Evolutionary conservation across 2,888 invertebrate genomes (phyloP).

Genomic region (Arge pagana): DNA sequence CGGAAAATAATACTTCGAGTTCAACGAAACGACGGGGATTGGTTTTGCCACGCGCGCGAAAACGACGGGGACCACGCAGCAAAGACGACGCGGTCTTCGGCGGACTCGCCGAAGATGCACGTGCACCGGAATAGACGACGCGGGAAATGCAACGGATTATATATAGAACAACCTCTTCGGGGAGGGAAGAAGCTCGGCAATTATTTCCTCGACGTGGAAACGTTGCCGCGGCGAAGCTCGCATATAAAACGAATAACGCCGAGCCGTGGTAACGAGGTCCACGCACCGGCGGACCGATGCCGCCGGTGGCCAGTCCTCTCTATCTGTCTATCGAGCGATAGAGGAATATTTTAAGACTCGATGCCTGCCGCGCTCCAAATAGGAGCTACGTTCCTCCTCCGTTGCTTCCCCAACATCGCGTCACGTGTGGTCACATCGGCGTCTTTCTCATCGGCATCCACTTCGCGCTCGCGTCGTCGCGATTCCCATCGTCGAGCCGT

Average conservation of each 20-base stretch:
- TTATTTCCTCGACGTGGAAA: conserved; percentile 11
- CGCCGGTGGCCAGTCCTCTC: conserved; percentile 15
- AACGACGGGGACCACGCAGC: too few relatives aligned
- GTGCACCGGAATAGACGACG: too few relatives aligned
- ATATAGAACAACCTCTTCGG: conserved; percentile 15
- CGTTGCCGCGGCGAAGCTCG: background rate
- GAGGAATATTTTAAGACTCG: conserved; percentile 40
- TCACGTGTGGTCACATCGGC: conserved; percentile 13
- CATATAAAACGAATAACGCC: conserved; percentile 7
- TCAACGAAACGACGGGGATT: too few relatives aligned
- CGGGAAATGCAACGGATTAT: too few relatives aligned
- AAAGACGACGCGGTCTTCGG: too few relatives aligned
- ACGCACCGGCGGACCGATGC: background rate
- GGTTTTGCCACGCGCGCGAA: too few relatives aligned
- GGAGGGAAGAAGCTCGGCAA: conserved; percentile 11
- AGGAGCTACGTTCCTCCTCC: conserved; percentile 29
- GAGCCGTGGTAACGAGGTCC: conserved; percentile 14
- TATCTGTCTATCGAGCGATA: conserved; percentile 34
- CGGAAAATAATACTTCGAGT: too few relatives aligned
- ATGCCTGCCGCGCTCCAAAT: conserved; percentile 39
- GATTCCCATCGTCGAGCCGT: too few relatives aligned
- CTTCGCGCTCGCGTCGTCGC: too few relatives aligned
- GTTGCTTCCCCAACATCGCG: conserved; percentile 6
- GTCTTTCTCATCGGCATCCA: too few relatives aligned
- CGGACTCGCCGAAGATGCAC: too few relatives aligned